Evolutionary conservation across 1,140 invertebrate species (phyloP).

Genomic region (Drosophila simulans): DNA sequence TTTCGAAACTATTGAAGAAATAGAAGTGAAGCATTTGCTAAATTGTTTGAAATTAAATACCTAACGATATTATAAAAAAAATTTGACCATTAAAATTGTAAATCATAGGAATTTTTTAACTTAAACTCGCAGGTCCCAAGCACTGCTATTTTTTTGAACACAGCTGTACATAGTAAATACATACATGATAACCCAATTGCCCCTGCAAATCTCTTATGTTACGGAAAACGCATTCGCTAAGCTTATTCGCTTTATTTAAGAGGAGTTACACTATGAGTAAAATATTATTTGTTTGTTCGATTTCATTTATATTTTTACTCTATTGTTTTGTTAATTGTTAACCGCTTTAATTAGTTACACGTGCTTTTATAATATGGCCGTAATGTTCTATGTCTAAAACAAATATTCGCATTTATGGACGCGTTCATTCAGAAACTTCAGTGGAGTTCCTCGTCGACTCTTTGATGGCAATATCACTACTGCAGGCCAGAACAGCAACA

Average conservation of each 20-base stretch:
- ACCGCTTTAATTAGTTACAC: conserved; percentile 37
- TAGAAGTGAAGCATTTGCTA: too few relatives aligned
- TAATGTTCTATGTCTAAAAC: conserved; percentile 50
- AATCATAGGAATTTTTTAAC: too few relatives aligned
- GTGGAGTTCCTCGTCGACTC: conserved; percentile 82
- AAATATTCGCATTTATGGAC: conserved; percentile 40
- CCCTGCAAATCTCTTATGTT: too few relatives aligned
- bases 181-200: too few relatives aligned
- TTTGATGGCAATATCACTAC: conserved; percentile 69
- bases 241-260: conserved; percentile 35
- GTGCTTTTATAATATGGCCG: conserved; percentile 38
- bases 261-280: conserved; percentile 4
- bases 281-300: conserved; percentile 7
- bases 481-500: conserved; percentile 34
- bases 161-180: too few relatives aligned
- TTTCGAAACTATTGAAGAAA: too few relatives aligned
- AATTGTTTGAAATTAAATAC: too few relatives aligned
- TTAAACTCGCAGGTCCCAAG: too few relatives aligned
- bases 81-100: too few relatives aligned
- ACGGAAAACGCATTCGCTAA: conserved; percentile 22
- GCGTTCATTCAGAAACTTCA: conserved; percentile 69
- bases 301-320: background rate
- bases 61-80: too few relatives aligned
- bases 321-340: conserved; percentile 30
- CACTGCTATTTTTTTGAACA: too few relatives aligned